Evolutionary conservation across 2,888 invertebrate species (phyloP), one percentile per base, ranked within the genome.

Genomic region (Ctena decussata): DNA sequence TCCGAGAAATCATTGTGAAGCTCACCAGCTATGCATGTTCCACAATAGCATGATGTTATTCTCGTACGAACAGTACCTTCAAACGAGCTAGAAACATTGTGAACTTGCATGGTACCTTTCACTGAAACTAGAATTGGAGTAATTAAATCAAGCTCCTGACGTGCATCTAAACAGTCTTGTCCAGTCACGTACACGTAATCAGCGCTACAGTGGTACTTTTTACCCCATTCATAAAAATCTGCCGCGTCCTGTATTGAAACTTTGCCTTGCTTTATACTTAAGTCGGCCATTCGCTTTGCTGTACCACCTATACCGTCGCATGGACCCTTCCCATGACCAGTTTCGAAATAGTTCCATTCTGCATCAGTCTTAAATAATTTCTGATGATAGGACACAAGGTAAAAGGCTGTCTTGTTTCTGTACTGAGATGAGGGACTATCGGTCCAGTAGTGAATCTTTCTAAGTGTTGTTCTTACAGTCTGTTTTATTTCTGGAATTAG

Each of bases 281-380:
- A 75, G 30, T 89, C 89, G 6, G 84, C 84, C 79, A 84, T 79
- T 32, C 85, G 39, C 74, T 89, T 90, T 1, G 74, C 57, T 6
- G 79, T 74, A 6, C 89, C 82, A 2, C 89, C 87, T 24, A 85
- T 60, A 6, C 85, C 90, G 72, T 89, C 87, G 35, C 89, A 86
- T 8, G 90, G 70, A 5, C 87, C 82, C 71, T 89, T 87, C 39
- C 87, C 89, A 60, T 89, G 82, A 1, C 89, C 82, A n/a, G 75
- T 44, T 71, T 89, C 84, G 70, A 87, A 91, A 41, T 88, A 89
- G 46, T 87, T 84, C 89, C 89, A 91, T 18, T 27, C 72, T 0
- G 83, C 83, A 0, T 30, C 12, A 27, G 69, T 15, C 24, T 74
- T 60, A 80, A 75, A 81, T 6, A 89, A 18, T 15, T 74, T 60